Evolutionary conservation across 2,797 vertebrate species (phyloP), one percentile per base, ranked within the genome.

Genomic region (Rhinella marina): DNA sequence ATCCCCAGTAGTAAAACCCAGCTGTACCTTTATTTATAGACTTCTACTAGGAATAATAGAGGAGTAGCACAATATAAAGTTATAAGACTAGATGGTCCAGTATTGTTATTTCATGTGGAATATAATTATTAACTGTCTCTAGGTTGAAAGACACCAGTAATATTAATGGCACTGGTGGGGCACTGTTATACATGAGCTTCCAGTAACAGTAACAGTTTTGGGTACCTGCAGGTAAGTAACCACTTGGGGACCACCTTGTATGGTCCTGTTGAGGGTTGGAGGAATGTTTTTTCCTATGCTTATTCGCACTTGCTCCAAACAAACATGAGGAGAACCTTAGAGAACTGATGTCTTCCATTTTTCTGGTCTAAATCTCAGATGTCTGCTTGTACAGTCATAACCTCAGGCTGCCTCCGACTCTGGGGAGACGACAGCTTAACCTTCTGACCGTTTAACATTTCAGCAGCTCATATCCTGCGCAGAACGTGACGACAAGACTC

Each of bases 391-490:
- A 54, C 48, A 70, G 59, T 21, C 50, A 70, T 70, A 82, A 82
- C 81, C 81, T 82, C n/a, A 27, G 64, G 81, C 81, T 54, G 61
- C 23, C 14, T 61, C 21, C 25, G 80, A 19, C 81, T 68, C 81
- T 17, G n/a, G 52, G 64, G 48, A 82, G 48, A 82, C 64, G 27
- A 52, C 48, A 52, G 41, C 70, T 70, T 82, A 82, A 82, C 64
- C 81, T 82, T 27, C 9, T 82, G 64, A 82, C 62, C 64, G 12
- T 70, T 82, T 82, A n/a, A 82, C 81, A 82, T 82, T 82, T 82
- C 62, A 11, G 64, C 61, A 48, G 80, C 80, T 82, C 48, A 64
- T 81, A n/a, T 59, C 54, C 52, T 61, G 68, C 57, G 32, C 1
- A 21, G 23, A 68, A 54, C 62, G 12, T 54, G 81, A 17, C 14